Conservation (phyloP, 2,113 vertebrate species). For the Albula glossodonta region DNA sequence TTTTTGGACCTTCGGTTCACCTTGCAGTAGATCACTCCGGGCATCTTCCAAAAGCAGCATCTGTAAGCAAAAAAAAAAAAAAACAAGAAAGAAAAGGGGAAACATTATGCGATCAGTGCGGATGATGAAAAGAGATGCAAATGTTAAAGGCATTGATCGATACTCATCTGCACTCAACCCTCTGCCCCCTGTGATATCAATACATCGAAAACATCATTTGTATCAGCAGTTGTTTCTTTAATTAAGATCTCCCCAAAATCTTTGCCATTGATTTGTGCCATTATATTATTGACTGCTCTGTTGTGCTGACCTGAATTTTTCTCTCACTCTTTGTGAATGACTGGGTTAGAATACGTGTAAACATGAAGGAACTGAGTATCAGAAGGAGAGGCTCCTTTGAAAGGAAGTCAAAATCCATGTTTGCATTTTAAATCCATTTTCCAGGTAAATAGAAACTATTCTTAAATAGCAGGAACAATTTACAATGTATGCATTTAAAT, state of each 20-base stretch:
- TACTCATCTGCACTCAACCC: conserved; percentile 60
- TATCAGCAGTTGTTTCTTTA: conserved; percentile 95
- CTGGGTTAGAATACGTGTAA: conserved; percentile 59
- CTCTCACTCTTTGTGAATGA: conserved; percentile 68
- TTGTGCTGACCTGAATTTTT: conserved; percentile 78
- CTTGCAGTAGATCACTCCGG: conserved; percentile 62
- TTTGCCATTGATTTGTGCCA: conserved; percentile 83
- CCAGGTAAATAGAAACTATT: background rate
- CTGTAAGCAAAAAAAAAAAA: conserved; percentile 52
- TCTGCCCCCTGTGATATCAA: conserved; percentile 69
- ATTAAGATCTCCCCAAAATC: conserved; percentile 90
- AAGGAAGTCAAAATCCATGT: conserved; percentile 22
- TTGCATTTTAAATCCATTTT: conserved; percentile 52
- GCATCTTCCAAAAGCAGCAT: conserved; percentile 59
- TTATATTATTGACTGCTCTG: conserved; percentile 81
- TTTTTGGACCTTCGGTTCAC: conserved; percentile 74
- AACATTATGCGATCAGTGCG: conserved; percentile 69
- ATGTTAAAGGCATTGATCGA: conserved; percentile 78
- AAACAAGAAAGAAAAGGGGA: conserved; percentile 49
- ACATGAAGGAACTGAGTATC: conserved; percentile 60
- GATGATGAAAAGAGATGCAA: conserved; percentile 81
- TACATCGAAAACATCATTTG: conserved; percentile 91
- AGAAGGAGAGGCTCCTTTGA: conserved; percentile 14
- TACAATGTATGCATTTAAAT: no score
- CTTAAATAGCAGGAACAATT: background rate